Percentiles rank a stretch among this genome's conserved stretches.
These are phyloP conservation scores for Setophaga coronata DNA, from an alignment of 2,113 vertebrate genomes.

Conservation along the genomic window DNA sequence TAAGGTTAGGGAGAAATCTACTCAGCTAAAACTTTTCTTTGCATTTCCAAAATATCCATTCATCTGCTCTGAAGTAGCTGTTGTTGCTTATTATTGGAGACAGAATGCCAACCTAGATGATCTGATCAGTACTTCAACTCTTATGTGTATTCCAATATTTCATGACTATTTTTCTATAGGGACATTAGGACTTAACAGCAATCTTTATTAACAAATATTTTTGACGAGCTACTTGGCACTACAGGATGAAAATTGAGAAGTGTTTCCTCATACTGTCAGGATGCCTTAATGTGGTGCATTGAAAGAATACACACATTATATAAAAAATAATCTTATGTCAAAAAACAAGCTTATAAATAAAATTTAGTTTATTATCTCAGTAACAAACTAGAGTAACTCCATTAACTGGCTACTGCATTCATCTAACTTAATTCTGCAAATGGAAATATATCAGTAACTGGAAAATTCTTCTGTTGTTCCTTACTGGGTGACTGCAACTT, in stretches of 20 bases:
- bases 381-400: background rate
- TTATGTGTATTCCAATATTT: fast-evolving
- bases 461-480: background rate
- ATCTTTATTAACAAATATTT: background rate
- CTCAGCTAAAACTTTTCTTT: background rate
- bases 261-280: background rate
- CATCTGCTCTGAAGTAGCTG: background rate
- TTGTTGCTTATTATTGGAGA: background rate
- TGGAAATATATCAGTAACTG: background rate
- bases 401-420: background rate
- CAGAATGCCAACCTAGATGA: background rate
- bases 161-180: background rate
- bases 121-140: background rate
- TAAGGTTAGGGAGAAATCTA: background rate
- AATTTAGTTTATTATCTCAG: background rate
- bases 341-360: background rate
- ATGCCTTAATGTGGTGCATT: background rate
- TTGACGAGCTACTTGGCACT: background rate
- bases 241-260: background rate
- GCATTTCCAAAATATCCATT: background rate
- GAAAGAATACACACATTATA: background rate
- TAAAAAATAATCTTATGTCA: background rate
- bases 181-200: background rate
- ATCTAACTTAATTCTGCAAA: conserved; percentile 12
- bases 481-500: background rate